Conservation (phyloP, 2,888 invertebrate genomes). For the Lamellibrachia satsuma region DNA sequence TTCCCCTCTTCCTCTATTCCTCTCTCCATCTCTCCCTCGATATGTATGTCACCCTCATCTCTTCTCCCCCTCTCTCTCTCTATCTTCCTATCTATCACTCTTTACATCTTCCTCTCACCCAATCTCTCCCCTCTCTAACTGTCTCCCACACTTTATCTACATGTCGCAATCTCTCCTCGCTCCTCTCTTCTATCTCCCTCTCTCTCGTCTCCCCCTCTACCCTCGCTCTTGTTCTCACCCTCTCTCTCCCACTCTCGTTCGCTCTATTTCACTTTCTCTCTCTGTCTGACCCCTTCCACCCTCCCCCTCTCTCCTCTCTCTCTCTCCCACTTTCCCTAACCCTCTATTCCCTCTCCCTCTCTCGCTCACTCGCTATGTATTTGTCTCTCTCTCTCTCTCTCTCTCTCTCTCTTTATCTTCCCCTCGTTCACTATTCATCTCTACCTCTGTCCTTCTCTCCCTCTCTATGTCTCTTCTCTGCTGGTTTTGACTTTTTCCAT, state of each 20-base stretch:
- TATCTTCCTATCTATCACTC: not conserved
- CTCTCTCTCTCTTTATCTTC: constrained; percentile 14
- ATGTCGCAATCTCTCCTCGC: not conserved
- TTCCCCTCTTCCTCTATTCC: not conserved
- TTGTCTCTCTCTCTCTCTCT: constrained; percentile 17
- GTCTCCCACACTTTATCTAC: not conserved
- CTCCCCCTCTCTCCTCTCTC: not conserved
- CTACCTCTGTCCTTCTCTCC: no score
- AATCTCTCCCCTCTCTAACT: no score
- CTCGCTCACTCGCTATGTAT: not conserved
- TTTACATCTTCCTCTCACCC: no score
- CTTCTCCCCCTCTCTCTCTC: no score
- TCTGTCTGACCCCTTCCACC: no score
- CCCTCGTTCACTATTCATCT: no score
- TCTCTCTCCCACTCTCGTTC: no score
- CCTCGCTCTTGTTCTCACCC: not conserved
- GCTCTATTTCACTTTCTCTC: no score
- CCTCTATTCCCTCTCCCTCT: no score
- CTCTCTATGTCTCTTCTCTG: no score
- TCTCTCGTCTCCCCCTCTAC: not conserved
- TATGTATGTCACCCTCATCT: not conserved
- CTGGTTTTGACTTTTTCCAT: no score
- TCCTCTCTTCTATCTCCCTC: not conserved
- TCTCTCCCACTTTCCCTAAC: not conserved
- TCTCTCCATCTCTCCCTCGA: not conserved